Evolutionary conservation across 2,888 invertebrate genomes (phyloP).

Genomic region (Drosophila nr. medialis): DNA sequence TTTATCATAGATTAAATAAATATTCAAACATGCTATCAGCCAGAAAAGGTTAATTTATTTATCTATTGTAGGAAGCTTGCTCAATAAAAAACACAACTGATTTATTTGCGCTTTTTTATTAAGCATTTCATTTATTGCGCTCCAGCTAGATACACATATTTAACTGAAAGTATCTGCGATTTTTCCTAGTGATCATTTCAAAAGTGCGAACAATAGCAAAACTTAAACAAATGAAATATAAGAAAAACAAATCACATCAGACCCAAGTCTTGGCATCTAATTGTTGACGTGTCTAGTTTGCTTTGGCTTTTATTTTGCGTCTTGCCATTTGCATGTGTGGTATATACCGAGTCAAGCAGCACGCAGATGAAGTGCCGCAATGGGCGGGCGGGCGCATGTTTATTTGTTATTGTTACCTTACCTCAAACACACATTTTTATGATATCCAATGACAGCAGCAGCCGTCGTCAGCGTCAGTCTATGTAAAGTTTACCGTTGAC

Average conservation of each 20-base stretch:
- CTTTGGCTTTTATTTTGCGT: conserved; percentile 19
- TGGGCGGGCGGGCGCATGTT: conserved; percentile 32
- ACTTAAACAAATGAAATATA: conserved; percentile 2
- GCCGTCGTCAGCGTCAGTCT: conserved; percentile 25
- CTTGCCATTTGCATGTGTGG: conserved; percentile 52
- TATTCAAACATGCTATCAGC: background rate
- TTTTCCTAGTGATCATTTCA: background rate
- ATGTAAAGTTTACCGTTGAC: conserved; percentile 54
- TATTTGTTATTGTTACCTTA: conserved; percentile 80
- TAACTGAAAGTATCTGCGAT: background rate
- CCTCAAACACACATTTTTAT: conserved; percentile 79
- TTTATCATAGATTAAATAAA: background rate
- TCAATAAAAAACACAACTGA: background rate
- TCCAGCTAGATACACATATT: background rate
- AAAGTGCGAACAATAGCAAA: background rate
- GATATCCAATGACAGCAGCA: conserved; percentile 69
- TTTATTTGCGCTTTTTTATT: background rate
- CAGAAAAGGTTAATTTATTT: background rate
- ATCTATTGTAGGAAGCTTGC: background rate
- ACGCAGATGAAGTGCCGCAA: background rate
- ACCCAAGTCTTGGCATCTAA: conserved; percentile 31
- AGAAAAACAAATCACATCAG: conserved; percentile 5
- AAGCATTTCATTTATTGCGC: background rate
- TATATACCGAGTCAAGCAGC: conserved; percentile 15
- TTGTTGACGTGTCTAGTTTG: conserved; percentile 27